A percentile compares a stretch with the other conserved stretches of the same genome.
Conservation (phyloP, 2,797 vertebrate species). For the Acanthurus lineatus region DNA sequence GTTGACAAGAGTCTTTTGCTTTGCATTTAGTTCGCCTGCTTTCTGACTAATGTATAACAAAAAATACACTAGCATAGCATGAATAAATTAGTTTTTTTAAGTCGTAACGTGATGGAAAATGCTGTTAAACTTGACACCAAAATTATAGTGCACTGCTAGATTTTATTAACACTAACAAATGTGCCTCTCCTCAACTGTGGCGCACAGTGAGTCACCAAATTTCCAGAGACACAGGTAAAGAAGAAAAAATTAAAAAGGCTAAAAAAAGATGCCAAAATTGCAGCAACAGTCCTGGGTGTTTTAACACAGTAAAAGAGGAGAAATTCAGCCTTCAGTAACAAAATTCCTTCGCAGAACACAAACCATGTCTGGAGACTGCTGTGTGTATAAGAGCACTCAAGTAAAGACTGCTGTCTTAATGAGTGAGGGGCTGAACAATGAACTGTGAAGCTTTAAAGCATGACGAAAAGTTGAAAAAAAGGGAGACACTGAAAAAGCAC, state of each 20-base stretch:
- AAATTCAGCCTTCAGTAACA: slow-evolving; percentile 15
- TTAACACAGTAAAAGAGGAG: slow-evolving; percentile 16
- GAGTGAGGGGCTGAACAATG: slow-evolving; percentile 19
- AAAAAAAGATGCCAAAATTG: slow-evolving; percentile 6
- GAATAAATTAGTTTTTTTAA: neutral
- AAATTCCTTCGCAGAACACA: slow-evolving; percentile 44
- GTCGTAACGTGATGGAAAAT: neutral
- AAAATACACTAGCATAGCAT: neutral
- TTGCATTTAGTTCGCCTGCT: neutral
- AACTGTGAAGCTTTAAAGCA: slow-evolving; percentile 19
- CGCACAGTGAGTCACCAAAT: slow-evolving; percentile 24
- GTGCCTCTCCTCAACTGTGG: slow-evolving; percentile 8
- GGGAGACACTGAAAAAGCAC: slow-evolving; percentile 24
- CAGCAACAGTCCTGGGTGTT: neutral
- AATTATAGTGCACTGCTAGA: slow-evolving; percentile 7
- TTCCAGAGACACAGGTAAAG: neutral
- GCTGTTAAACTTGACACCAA: slow-evolving; percentile 8
- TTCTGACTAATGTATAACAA: neutral
- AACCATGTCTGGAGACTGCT: slow-evolving; percentile 28
- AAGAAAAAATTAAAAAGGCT: neutral
- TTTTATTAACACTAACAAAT: neutral
- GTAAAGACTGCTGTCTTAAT: slow-evolving; percentile 16
- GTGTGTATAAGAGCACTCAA: slow-evolving; percentile 8
- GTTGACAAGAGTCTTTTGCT: slow-evolving; percentile 11
- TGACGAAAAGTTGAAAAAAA: slow-evolving; percentile 23